Conservation (phyloP, 2,113 vertebrate genomes). For the Psilopogon haemacephalus region DNA sequence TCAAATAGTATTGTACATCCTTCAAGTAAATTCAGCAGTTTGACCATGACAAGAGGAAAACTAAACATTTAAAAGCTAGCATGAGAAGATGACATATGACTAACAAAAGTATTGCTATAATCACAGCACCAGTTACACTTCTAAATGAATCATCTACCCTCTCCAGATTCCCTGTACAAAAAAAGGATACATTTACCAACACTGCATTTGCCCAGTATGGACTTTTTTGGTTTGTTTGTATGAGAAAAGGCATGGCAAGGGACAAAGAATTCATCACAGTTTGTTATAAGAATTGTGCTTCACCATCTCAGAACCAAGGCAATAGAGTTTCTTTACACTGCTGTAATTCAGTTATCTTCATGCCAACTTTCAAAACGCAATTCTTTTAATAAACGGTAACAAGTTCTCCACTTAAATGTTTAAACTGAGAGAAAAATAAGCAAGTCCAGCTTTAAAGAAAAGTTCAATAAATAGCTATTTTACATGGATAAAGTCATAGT, state of each 20-base stretch:
- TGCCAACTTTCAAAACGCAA: conserved; percentile 64
- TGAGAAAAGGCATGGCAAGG: conserved; percentile 51
- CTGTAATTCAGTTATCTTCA: conserved; percentile 40
- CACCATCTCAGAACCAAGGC: conserved; percentile 57
- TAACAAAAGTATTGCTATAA: conserved; percentile 80
- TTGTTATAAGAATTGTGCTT: conserved; percentile 84
- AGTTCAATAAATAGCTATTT: conserved; percentile 86
- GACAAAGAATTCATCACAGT: conserved; percentile 79
- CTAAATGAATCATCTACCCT: conserved; percentile 69
- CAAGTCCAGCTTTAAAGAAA: conserved; percentile 77
- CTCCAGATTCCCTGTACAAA: conserved; percentile 68
- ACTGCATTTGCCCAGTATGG: conserved; percentile 67
- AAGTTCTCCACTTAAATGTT: conserved; percentile 76
- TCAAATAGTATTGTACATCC: conserved; percentile 75
- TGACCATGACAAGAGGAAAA: conserved; percentile 75
- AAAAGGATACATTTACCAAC: conserved; percentile 63
- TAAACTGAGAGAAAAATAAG: conserved; percentile 66
- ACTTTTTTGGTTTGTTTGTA: conserved; percentile 80
- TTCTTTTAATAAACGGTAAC: conserved; percentile 83
- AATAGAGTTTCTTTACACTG: conserved; percentile 46
- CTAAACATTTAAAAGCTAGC: conserved; percentile 61
- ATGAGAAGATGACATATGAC: conserved; percentile 56
- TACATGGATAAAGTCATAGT: conserved; percentile 88
- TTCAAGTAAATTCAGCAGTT: conserved; percentile 80
- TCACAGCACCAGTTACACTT: conserved; percentile 80